Conservation (phyloP, 2,113 vertebrate genomes). For the Indicator maculatus region DNA sequence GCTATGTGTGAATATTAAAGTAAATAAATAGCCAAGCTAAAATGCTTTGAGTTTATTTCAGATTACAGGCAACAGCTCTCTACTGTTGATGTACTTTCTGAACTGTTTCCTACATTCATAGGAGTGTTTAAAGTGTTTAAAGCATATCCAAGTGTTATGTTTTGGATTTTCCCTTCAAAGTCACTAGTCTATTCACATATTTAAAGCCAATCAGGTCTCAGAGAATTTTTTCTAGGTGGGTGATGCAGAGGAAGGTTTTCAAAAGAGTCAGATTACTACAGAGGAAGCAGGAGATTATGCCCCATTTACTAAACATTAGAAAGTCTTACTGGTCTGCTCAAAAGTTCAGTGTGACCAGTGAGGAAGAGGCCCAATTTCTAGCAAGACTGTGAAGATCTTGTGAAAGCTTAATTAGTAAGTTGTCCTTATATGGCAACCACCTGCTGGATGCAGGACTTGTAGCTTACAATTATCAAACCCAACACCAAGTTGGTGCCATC, state of each 20-base stretch:
- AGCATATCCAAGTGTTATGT: background rate
- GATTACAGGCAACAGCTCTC: background rate
- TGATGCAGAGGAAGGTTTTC: background rate
- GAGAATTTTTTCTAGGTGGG: background rate
- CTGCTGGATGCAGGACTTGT: background rate
- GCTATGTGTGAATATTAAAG: conserved; percentile 31
- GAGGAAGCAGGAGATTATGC: background rate
- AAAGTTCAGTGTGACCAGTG: background rate
- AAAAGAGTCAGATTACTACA: background rate
- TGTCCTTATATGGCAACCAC: background rate
- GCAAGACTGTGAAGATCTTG: background rate
- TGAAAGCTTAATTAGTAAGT: background rate
- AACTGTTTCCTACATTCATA: conserved; percentile 31
- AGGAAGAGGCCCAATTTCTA: background rate
- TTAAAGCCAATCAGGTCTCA: conserved; percentile 39
- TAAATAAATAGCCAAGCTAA: conserved; percentile 31
- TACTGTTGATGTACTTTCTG: background rate
- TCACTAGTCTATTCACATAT: background rate
- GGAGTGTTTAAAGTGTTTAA: background rate
- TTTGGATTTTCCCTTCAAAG: conserved; percentile 48
- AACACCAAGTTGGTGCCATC: background rate
- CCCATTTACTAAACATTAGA: background rate
- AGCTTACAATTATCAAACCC: background rate
- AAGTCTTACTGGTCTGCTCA: background rate
- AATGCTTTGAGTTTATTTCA: conserved; percentile 37